Base-by-base conservation (phyloP, 2,113 vertebrate species). In the Gymnorhina tibicen region DNA sequence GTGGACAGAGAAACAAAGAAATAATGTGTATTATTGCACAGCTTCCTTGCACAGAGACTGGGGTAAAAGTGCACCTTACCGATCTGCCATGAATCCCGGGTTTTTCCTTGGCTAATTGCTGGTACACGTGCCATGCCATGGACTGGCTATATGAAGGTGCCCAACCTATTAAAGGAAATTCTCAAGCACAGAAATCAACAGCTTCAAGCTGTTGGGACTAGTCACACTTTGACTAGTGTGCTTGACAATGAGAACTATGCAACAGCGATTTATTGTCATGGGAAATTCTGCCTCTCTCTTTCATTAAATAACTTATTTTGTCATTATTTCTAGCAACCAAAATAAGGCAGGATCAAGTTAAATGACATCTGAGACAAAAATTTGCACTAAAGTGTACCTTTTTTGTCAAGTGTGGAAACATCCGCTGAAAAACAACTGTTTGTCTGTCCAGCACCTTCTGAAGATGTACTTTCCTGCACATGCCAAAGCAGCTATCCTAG, bases 401-500 rank as follows among this genome's bases (percentile, higher is more conserved):
- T 81, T 84, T 63, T 33, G 16, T 37, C 20, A 88, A 85, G 46
- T 39, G 59, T 95, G 70, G 49, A 91, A 89, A 75, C 10, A 4
- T 73, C 83, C 64, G 58, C 68, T 64, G 64, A 85, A 87, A 92
- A 67, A 23, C 27, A 72, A 56, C 16, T 72, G 16, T 46, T 66
- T 83, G 32, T 91, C 52, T 93, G 79, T 73, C 66, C 63, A 73
- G 78, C n/a, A 85, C 69, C 79, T 97, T 87, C 87, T 79, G 41
- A 97, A 96, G 82, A 52, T 73, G 58, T 24, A 6, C 60, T 76
- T 92, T 85, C 87, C 50, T 85, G 73, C 82, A 47, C 58, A 82
- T 69, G 91, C 93, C 95, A 97, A 93, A 70, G n/a, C 35, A 16
- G 53, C 89, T 70, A 85, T 67, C 46, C n/a, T 35, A 94, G 50